Conservation (phyloP, 2,888 invertebrate species). For the Tipula unca region DNA sequence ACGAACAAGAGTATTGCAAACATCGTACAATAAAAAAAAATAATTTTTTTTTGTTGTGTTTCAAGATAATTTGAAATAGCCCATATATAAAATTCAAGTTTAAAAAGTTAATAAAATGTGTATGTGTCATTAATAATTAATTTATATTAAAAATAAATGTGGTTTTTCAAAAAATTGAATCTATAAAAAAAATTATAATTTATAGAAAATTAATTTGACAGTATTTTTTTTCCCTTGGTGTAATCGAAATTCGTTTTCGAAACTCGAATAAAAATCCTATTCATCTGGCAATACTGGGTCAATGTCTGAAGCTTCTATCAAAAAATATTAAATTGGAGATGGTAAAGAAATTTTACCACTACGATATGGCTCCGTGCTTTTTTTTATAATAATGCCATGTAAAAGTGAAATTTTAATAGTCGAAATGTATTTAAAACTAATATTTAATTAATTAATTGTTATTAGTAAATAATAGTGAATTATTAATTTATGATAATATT, state of each 20-base stretch:
- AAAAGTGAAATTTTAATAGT: slow-evolving; percentile 19
- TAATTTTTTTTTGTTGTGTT: neutral
- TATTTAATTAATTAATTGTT: slow-evolving; percentile 9
- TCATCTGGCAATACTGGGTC: slow-evolving; percentile 26
- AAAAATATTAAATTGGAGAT: slow-evolving; percentile 15
- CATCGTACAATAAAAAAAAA: neutral
- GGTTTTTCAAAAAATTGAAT: neutral
- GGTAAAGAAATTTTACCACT: slow-evolving; percentile 8
- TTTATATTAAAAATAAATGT: neutral
- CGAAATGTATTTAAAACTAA: slow-evolving; percentile 3
- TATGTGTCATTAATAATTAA: neutral
- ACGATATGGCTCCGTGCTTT: slow-evolving; percentile 14
- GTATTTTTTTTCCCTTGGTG: neutral
- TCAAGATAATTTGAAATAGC: neutral
- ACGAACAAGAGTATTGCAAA: neutral
- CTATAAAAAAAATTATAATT: neutral
- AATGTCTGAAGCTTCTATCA: slow-evolving; percentile 27
- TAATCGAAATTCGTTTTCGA: neutral
- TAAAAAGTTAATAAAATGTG: neutral
- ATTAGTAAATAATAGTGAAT: slow-evolving; percentile 1
- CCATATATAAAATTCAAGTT: neutral
- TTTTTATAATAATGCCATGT: neutral
- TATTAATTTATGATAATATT: neutral
- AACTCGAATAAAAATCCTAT: neutral
- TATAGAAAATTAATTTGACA: neutral